Percentiles rank a stretch among this genome's conserved stretches.
Evolutionary conservation across 2,113 vertebrate species (phyloP).

Genomic region (Elephantulus edwardii): DNA sequence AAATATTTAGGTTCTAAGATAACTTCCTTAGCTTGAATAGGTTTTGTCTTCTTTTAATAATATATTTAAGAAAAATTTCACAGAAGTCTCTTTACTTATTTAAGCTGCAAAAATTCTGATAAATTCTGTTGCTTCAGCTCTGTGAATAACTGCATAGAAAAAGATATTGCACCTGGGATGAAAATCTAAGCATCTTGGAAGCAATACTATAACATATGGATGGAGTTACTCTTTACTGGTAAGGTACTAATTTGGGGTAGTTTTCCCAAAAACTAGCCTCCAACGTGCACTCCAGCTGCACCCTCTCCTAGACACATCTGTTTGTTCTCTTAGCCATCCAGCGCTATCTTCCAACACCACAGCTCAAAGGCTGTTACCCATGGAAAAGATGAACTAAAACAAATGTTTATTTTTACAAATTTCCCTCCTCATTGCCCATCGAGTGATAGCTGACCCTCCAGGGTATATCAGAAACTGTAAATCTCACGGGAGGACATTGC

Average conservation of each 20-base stretch:
- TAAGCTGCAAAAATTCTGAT: conserved; percentile 65
- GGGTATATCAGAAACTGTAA: too few species aligned
- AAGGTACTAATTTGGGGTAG: conserved; percentile 55
- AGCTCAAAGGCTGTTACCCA: too few species aligned
- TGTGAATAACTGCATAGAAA: conserved; percentile 41
- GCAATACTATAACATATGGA: conserved; percentile 55
- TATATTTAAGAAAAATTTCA: conserved; percentile 53
- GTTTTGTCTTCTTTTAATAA: background rate
- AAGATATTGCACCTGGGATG: conserved; percentile 54
- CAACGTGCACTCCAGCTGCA: too few species aligned
- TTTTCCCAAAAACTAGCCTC: too few species aligned
- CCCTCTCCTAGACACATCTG: too few species aligned
- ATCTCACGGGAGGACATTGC: too few species aligned
- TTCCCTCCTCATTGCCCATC: too few species aligned
- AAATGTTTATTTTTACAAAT: background rate
- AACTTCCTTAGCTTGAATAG: conserved; percentile 14
- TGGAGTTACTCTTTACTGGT: conserved; percentile 56
- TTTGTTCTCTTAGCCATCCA: too few species aligned
- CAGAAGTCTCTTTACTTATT: conserved; percentile 64
- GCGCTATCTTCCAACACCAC: too few species aligned
- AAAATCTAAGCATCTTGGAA: conserved; percentile 61
- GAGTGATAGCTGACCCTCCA: too few species aligned
- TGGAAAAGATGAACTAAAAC: background rate
- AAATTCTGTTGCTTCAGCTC: conserved; percentile 24
- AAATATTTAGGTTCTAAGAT: rapidly evolving